Conservation (phyloP, 2,888 invertebrate species). For the Lacanobia oleracea region DNA sequence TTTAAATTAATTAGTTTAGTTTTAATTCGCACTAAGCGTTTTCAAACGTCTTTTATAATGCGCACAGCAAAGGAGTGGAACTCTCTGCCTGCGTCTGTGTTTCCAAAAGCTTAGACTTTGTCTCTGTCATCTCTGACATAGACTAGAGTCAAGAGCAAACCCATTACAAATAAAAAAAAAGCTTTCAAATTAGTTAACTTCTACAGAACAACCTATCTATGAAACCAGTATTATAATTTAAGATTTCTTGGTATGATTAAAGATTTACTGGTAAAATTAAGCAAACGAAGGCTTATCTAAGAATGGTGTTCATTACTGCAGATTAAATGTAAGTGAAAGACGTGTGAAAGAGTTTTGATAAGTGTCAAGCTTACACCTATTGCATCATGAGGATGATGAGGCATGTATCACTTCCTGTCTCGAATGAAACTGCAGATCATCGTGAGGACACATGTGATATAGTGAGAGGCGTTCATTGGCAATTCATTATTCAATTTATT, state of each 20-base stretch:
- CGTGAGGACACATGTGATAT: slow-evolving; percentile 12
- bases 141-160: too few relatives aligned
- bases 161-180: too few relatives aligned
- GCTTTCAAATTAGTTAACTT: background rate
- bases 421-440: slow-evolving; percentile 51
- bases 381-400: slow-evolving; percentile 39
- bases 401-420: slow-evolving; percentile 44
- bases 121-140: too few relatives aligned
- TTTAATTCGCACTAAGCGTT: too few relatives aligned
- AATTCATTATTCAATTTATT: background rate
- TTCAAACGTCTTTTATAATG: too few relatives aligned
- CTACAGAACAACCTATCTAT: background rate
- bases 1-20: too few relatives aligned
- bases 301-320: background rate
- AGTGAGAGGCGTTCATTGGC: slow-evolving; percentile 49
- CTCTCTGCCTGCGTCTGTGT: too few relatives aligned
- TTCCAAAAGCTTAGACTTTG: too few relatives aligned
- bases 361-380: slow-evolving; percentile 30
- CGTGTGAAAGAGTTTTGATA: slow-evolving; percentile 23
- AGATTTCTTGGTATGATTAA: too few relatives aligned
- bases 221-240: background rate
- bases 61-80: too few relatives aligned
- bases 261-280: background rate
- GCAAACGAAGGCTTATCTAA: slow-evolving; percentile 13
- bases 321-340: slow-evolving; percentile 32